Conservation (phyloP, 2,888 invertebrate genomes). For the Dasypogon diadema region DNA sequence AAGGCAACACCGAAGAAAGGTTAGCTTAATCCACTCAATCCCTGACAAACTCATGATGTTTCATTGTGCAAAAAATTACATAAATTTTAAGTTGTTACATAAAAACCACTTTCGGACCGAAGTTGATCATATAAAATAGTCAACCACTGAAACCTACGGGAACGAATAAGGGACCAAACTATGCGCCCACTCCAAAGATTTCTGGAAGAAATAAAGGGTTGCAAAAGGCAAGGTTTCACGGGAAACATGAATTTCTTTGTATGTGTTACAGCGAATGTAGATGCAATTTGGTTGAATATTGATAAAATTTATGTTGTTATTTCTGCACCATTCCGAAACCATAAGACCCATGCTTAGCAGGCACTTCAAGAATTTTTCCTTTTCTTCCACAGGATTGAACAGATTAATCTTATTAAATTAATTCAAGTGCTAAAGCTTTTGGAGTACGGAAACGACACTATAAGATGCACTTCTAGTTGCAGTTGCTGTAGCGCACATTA, state of each 20-base stretch:
- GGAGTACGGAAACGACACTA: slow-evolving; percentile 10
- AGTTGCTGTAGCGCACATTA: neutral
- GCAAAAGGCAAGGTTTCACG: slow-evolving; percentile 38
- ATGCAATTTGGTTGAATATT: slow-evolving; percentile 51
- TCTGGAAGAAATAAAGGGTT: too few relatives aligned
- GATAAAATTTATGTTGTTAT: slow-evolving; percentile 49
- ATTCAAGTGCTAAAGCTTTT: slow-evolving; percentile 39
- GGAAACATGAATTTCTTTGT: slow-evolving; percentile 52
- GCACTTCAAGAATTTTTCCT: neutral
- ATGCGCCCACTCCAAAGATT: too few relatives aligned
- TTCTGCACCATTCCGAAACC: slow-evolving; percentile 11
- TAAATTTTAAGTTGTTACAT: slow-evolving; percentile 19
- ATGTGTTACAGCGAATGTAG: slow-evolving; percentile 41
- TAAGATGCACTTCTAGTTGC: slow-evolving; percentile 16
- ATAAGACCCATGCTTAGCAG: neutral
- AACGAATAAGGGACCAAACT: too few relatives aligned
- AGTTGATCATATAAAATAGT: slow-evolving; percentile 30
- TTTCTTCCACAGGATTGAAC: slow-evolving; percentile 4
- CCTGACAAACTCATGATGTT: slow-evolving; percentile 22
- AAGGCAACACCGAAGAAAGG: neutral
- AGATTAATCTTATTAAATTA: slow-evolving; percentile 44
- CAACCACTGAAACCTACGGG: neutral
- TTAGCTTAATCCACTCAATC: neutral
- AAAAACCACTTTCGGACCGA: slow-evolving; percentile 12
- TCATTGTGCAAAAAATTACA: slow-evolving; percentile 2